These are phyloP conservation scores for Lottia scabra DNA, from an alignment of 2,888 invertebrate species.

Conservation along the genomic window DNA sequence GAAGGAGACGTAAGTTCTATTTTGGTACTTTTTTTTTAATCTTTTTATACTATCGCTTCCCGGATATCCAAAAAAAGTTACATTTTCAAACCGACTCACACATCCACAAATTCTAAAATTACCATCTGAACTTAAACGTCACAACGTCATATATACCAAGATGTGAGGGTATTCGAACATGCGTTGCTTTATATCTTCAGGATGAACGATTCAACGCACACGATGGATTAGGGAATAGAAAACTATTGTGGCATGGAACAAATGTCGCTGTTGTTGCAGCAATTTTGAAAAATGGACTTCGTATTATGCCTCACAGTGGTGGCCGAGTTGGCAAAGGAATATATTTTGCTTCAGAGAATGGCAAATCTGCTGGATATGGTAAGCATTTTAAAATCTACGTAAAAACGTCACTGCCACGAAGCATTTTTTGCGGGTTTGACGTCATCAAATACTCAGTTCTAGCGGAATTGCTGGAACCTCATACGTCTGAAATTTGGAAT, in stretches of 20 bases:
- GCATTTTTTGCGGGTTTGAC: too few species aligned
- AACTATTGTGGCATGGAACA: slow-evolving; percentile 71
- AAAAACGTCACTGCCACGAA: too few species aligned
- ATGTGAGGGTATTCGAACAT: too few species aligned
- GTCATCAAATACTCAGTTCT: too few species aligned
- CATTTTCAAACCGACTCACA: too few species aligned
- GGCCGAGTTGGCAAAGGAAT: slow-evolving; percentile 70
- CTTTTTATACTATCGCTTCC: too few species aligned
- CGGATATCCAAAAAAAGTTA: too few species aligned
- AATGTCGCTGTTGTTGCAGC: slow-evolving; percentile 71
- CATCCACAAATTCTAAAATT: too few species aligned
- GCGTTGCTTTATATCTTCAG: slow-evolving; percentile 31
- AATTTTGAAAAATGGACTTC: slow-evolving; percentile 70
- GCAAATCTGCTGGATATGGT: slow-evolving; percentile 70
- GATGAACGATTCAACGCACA: slow-evolving; percentile 56
- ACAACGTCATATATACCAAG: too few species aligned
- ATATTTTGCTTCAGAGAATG: slow-evolving; percentile 71
- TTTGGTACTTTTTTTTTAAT: not conserved
- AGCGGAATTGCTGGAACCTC: too few species aligned
- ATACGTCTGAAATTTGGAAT: too few species aligned
- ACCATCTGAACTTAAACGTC: too few species aligned
- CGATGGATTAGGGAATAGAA: slow-evolving; percentile 63
- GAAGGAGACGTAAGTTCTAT: slow-evolving; percentile 55
- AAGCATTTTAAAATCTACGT: slow-evolving; percentile 24
- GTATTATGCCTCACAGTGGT: slow-evolving; percentile 72